These are phyloP conservation scores for Sula dactylatra DNA, from an alignment of 2,113 vertebrate genomes.

Conservation along the genomic window DNA sequence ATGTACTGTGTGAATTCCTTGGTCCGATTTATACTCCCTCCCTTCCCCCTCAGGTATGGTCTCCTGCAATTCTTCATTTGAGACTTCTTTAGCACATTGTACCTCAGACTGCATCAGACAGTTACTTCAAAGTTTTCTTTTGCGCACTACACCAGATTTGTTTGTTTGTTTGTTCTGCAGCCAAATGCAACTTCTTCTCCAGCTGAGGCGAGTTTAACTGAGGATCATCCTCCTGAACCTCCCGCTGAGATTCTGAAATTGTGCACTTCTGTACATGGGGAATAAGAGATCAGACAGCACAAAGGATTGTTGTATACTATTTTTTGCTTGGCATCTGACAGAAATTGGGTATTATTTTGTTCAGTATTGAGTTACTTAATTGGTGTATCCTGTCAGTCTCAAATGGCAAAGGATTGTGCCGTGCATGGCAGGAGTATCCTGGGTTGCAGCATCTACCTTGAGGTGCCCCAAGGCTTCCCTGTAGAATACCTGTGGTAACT, in stretches of 20 bases:
- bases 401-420: background rate
- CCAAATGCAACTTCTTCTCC: conserved; percentile 35
- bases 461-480: background rate
- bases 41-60: background rate
- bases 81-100: background rate
- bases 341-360: background rate
- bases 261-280: background rate
- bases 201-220: background rate
- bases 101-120: background rate
- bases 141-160: background rate
- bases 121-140: conserved; percentile 41
- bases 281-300: background rate
- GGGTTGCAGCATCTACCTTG: background rate
- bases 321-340: background rate
- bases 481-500: background rate
- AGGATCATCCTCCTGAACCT: background rate
- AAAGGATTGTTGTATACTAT: accelerated
- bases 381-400: background rate
- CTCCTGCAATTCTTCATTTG: background rate
- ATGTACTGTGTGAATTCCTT: background rate
- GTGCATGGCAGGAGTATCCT: background rate
- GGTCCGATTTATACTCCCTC: background rate
- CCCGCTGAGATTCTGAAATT: background rate
- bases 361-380: background rate
- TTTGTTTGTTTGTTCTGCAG: conserved; percentile 50